Percentiles rank a stretch among this genome's conserved stretches.
phyloP scores from a whole-genome alignment of 2,797 vertebrate species.

The Aselliscus stoliczkanus region DNA sequence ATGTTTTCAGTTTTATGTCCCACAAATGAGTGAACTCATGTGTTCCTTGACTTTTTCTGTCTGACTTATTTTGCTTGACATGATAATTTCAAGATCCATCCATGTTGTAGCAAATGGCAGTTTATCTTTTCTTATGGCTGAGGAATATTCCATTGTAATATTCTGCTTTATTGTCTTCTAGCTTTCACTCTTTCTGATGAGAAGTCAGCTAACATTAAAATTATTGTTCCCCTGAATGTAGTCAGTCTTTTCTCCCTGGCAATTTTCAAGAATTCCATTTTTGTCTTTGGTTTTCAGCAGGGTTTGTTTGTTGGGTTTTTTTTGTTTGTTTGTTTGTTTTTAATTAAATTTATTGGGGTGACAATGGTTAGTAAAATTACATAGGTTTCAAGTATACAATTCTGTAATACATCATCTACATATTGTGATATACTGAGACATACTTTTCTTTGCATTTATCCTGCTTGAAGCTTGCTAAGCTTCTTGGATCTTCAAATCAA shows the following conservation, averaged over 20 bases:
- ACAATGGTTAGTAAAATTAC: no score
- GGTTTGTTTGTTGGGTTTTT: no score
- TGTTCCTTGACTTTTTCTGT: no score
- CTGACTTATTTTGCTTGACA: no score
- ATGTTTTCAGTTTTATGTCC: no score
- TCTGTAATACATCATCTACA: background rate
- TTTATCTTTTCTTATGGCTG: no score
- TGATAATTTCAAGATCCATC: no score
- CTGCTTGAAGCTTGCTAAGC: background rate
- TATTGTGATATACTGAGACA: background rate
- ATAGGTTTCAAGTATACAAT: no score
- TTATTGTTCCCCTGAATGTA: background rate
- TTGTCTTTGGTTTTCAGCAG: background rate
- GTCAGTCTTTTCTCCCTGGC: background rate
- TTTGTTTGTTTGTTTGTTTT: no score
- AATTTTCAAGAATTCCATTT: background rate
- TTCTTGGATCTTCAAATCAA: background rate
- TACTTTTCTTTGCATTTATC: background rate
- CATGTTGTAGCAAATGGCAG: no score
- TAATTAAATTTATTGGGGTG: no score
- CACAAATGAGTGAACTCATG: no score
- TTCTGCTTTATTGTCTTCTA: background rate
- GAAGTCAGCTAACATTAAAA: background rate
- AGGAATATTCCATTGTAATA: background rate
- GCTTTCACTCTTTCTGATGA: background rate